Evolutionary conservation across 2,888 invertebrate species (phyloP), one percentile per base, ranked within the genome.

Genomic region (Deilephila porcellus): DNA sequence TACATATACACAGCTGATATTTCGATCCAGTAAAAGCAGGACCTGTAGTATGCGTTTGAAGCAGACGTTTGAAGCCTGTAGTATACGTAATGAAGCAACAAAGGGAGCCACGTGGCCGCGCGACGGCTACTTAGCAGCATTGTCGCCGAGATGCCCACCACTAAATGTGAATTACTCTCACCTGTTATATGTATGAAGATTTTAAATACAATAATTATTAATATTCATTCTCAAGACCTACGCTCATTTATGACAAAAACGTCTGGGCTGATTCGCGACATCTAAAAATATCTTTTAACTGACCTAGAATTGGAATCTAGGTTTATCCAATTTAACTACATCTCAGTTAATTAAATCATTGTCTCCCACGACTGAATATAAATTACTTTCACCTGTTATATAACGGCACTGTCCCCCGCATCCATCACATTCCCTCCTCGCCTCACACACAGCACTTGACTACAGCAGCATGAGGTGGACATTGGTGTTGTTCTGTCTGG

Each of bases 191-290:
- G n/a, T n/a, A n/a, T n/a, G n/a, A n/a, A n/a, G 37, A 6, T 6
- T 67, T 67, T 67, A 67, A 45, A 67, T 20, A 20, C 6, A 4
- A 7, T 67, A 45, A 67, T 67, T 45, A 67, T 37, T 37, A 5
- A 37, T 37, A 37, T 37, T 37, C 37, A 20, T 67, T 45, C 45
- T 67, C 64, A 67, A 19, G n/a, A 45, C 64, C 64, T 67, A 67
- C 64, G 45, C 64, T 45, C 20, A 37, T n/a, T 64, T 64, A 7
- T 34, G 63, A 34, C 34, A 29, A 14, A 53, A 17, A 53, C 7
- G 37, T 37, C 7, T 37, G 37, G 37, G 37, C 1, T 8, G 37
- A 37, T 37, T 37, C 1, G 7, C 37, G 4, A 37, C 37, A 37
- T 8, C 37, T 53, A 4, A 19, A 17, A 53, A 53, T 14, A 17